Evolutionary conservation across 2,888 invertebrate species (phyloP), one percentile per base, ranked within the genome.

Genomic region (Lydus trimaculatus): DNA sequence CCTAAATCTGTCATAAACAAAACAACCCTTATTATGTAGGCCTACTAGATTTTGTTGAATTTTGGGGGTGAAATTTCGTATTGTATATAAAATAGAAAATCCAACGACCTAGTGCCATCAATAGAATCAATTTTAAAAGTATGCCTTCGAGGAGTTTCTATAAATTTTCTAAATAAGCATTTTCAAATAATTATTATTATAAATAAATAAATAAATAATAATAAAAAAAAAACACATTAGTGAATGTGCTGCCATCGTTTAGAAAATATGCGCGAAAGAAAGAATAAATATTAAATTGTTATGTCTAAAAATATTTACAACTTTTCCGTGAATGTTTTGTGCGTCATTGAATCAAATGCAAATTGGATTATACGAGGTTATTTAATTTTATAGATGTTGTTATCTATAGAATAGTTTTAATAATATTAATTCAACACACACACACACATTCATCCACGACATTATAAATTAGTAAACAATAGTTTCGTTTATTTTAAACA

Each of bases 221-320:
- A 43, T 17, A 25, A 59, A 25, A 56, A 58, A 70, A 64, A 64
- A 48, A 48, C 48, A 11, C 11, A n/a, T 64, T 62, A 69, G 76
- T 66, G 73, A 73, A 74, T 77, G 87, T 88, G 88, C 87, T 88
- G 90, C 90, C 86, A 87, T 88, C 90, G 88, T 83, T 83, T 82
- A 85, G 87, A 82, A 88, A 88, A 86, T 87, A 88, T 86, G 88
- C 87, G 85, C 85, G 85, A 74, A 72, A 67, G 70, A 73, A 77
- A 79, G 76, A 74, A 79, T 79, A 82, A 82, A 81, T 83, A 82
- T 81, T 83, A 79, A 80, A 80, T 81, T 82, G 81, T 82, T 81
- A 78, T 79, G 79, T 81, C 83, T 82, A 82, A 82, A 83, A 82
- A 83, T 83, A 83, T 83, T 83, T 83, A 82, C 81, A 80, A 79